phyloP scores from a whole-genome alignment of 2,888 invertebrate species.

The Lacanobia oleracea region DNA sequence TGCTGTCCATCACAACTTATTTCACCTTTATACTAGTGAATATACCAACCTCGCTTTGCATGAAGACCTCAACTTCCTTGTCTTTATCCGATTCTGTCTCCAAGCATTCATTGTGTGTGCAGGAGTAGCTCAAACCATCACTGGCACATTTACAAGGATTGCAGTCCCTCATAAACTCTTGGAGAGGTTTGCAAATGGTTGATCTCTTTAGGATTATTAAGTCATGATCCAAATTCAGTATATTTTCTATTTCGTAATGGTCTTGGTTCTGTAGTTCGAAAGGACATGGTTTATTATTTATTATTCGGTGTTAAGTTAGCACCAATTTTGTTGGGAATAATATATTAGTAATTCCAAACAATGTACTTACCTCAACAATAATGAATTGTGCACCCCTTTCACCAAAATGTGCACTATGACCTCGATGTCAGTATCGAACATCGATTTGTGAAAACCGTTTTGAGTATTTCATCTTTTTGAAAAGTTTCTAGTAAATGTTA shows the following conservation, averaged over 20 bases:
- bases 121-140: slow-evolving; percentile 87
- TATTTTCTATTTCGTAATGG: slow-evolving; percentile 36
- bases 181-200: slow-evolving; percentile 84
- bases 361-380: slow-evolving; percentile 46
- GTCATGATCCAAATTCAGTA: slow-evolving; percentile 48
- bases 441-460: slow-evolving; percentile 22
- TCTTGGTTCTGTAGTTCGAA: slow-evolving; percentile 31
- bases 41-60: slow-evolving; percentile 79
- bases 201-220: slow-evolving; percentile 71
- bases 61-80: slow-evolving; percentile 86
- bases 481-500: neutral
- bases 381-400: slow-evolving; percentile 43
- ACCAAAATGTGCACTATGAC: slow-evolving; percentile 52
- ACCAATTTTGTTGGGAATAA: neutral
- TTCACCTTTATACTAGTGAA: neutral
- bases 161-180: slow-evolving; percentile 88
- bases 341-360: slow-evolving; percentile 15
- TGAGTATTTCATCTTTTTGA: neutral
- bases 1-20: too few species aligned
- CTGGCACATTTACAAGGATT: slow-evolving; percentile 89
- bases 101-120: slow-evolving; percentile 88
- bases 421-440: slow-evolving; percentile 61
- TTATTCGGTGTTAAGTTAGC: neutral
- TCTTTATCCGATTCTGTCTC: slow-evolving; percentile 75
- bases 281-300: neutral